A percentile compares a stretch with the other conserved stretches of the same genome.
Evolutionary conservation across 2,113 vertebrate genomes (phyloP).

Genomic region (Aleadryas rufinucha): DNA sequence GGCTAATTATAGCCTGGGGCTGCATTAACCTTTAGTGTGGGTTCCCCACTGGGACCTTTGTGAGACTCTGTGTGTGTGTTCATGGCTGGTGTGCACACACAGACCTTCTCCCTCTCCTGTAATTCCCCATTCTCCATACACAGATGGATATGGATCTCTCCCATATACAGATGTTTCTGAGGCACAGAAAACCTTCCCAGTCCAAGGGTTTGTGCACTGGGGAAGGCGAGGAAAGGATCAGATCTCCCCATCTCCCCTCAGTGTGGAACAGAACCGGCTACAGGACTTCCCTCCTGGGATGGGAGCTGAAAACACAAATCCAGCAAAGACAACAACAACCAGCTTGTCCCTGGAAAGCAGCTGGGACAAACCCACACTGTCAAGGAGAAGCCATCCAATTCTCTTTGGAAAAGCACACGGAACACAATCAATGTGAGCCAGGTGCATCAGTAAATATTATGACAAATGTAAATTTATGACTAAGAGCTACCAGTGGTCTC

Average conservation of each 20-base stretch:
- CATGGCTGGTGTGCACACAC: background rate
- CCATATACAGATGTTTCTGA: background rate
- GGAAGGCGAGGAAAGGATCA: background rate
- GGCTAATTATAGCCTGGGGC: slow-evolving; percentile 69
- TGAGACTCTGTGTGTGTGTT: background rate
- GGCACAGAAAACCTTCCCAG: background rate
- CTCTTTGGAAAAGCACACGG: background rate
- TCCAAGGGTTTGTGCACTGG: background rate
- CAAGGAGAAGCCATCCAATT: background rate
- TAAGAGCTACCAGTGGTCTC: background rate
- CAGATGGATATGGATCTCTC: background rate
- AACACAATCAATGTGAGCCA: background rate
- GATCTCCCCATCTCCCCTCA: background rate
- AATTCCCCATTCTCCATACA: background rate
- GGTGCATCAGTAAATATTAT: background rate
- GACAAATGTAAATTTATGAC: background rate
- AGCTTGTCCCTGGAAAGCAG: background rate
- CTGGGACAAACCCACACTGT: background rate
- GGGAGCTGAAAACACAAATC: background rate
- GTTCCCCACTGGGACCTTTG: slow-evolving; percentile 47
- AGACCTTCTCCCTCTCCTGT: slow-evolving; percentile 11
- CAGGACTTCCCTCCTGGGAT: background rate
- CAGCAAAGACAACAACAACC: background rate
- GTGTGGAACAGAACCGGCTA: background rate
- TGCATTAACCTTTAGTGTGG: slow-evolving; percentile 62